These are phyloP conservation scores for Simalia tracyae DNA, from an alignment of 2,797 vertebrate genomes.

Conservation along the genomic window DNA sequence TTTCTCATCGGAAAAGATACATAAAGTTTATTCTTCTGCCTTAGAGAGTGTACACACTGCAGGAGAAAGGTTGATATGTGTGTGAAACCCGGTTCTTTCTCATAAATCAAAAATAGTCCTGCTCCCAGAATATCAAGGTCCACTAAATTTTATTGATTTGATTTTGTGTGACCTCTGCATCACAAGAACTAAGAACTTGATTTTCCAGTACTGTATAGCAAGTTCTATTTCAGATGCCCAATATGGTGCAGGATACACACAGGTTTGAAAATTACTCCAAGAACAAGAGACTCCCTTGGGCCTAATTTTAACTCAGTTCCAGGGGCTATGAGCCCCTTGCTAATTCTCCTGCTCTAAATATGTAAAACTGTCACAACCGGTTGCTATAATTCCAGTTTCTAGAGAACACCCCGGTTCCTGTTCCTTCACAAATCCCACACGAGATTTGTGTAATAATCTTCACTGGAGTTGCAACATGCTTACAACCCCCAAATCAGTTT, in stretches of 20 bases:
- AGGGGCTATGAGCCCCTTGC: background rate
- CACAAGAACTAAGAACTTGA: background rate
- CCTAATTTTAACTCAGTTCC: background rate
- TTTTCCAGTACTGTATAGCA: background rate
- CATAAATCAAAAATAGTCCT: background rate
- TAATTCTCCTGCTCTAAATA: background rate
- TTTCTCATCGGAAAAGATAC: background rate
- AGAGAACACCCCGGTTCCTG: background rate
- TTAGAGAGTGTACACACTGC: background rate
- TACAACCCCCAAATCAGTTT: conserved; percentile 48
- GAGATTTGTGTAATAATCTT: conserved; percentile 41
- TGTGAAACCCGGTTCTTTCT: background rate
- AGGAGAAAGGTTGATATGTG: background rate
- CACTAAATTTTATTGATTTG: background rate
- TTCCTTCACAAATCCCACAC: conserved; percentile 42
- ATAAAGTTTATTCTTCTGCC: background rate
- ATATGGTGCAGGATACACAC: background rate
- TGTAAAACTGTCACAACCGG: background rate
- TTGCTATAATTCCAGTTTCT: conserved; percentile 9
- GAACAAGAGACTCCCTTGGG: background rate
- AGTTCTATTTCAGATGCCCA: background rate
- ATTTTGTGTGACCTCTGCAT: background rate
- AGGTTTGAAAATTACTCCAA: background rate
- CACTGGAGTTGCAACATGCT: conserved; percentile 8
- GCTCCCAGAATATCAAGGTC: background rate